Base-by-base conservation (phyloP, 2,797 vertebrate genomes). In the Peromyscus nudipes region DNA sequence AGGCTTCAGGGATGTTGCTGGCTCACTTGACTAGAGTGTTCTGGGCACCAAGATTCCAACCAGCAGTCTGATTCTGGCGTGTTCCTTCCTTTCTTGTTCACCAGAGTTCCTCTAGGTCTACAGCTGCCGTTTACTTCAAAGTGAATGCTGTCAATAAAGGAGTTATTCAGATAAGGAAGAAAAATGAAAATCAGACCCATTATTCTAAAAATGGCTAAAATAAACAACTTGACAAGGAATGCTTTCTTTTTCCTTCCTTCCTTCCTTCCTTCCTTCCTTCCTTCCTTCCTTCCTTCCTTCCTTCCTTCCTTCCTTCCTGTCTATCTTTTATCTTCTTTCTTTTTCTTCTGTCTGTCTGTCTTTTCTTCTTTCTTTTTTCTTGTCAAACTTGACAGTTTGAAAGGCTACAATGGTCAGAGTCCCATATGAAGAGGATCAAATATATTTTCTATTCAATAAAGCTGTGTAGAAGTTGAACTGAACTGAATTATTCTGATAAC, bases 181-280 rank as follows among this genome's bases (percentile, higher is more conserved):
- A 96, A 97, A 96, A 88, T 23, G 46, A 94, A 73, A 96, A 87
- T 92, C 92, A 62, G 43, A 65, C 55, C 83, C 62, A 67, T 95
- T 96, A 92, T 94, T 96, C 91, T 94, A 96, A 96, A 93, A 92
- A 96, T 55, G 55, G 71, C 55, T 92, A 88, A 96, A 93, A 95
- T 95, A 96, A 98, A 96, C 71, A 97, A 94, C 31, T 77, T 25
- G 1, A 84, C 7, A 83, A 55, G 25, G 40, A 29, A 46, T 94
- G 79, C 84, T 96, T 97, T 96, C 91, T 93, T 96, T 92, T 57
- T 37, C 4, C 1, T 55, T 34, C 17, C 31, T n/a, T 34, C 14
- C 17, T 12, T 3, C 12, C 9, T 40, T 21, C 4, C 19, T 60
- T 4, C 1, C 11, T 2, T 55, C 16, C 16, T 17, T 52, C 10